phyloP scores from a whole-genome alignment of 2,113 vertebrate species.

The Nicator chloris region DNA sequence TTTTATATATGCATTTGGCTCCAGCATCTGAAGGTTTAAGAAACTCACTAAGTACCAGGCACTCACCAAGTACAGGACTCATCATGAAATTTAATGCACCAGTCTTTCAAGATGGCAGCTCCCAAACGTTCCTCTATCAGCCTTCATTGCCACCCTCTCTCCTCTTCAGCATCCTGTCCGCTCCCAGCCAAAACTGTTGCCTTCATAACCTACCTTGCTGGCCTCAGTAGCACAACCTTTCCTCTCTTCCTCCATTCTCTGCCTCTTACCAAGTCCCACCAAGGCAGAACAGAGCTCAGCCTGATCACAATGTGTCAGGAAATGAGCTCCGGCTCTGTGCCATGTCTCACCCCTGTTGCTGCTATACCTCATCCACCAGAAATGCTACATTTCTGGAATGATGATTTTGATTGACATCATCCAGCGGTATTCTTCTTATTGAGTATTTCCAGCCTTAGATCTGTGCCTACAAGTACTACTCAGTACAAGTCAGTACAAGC shows the following conservation, averaged over 20 bases:
- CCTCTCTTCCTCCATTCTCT: neutral
- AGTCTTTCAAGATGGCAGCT: neutral
- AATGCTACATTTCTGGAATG: slow-evolving; percentile 19
- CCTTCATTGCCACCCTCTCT: neutral
- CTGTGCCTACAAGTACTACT: neutral
- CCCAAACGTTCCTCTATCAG: neutral
- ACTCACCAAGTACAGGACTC: neutral
- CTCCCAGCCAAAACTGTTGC: neutral
- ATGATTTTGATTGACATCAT: neutral
- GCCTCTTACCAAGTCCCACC: neutral
- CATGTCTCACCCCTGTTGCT: neutral
- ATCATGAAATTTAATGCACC: rapidly evolving
- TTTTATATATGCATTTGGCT: neutral
- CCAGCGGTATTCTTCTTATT: neutral
- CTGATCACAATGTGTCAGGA: neutral
- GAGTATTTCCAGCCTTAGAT: neutral
- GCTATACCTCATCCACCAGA: neutral
- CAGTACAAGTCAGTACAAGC: neutral
- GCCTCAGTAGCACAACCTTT: neutral
- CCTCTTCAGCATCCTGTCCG: neutral
- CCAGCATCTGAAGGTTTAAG: neutral
- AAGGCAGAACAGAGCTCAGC: neutral
- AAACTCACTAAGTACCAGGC: neutral
- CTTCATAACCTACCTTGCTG: neutral
- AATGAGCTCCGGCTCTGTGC: neutral